Evolutionary conservation across 2,797 vertebrate species (phyloP).

Genomic region (Peromyscus aztecus): DNA sequence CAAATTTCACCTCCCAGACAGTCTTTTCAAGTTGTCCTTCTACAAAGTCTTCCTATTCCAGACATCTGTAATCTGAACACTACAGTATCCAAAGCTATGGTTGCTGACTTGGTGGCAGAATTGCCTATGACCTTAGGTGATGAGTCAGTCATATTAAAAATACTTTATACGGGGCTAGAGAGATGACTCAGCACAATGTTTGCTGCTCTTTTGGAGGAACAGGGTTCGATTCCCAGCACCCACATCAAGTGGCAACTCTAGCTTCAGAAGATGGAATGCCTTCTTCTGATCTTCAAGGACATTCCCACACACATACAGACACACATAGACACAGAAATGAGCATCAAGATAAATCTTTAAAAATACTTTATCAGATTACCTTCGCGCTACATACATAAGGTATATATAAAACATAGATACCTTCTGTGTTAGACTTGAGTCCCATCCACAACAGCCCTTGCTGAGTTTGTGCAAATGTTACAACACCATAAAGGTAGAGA

Average conservation of each 20-base stretch:
- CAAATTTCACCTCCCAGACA: background rate
- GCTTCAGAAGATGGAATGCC: background rate
- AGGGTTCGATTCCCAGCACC: background rate
- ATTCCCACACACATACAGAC: background rate
- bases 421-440: background rate
- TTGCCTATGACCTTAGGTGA: background rate
- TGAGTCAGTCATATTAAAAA: background rate
- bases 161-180: background rate
- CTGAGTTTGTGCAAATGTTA: background rate
- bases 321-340: background rate
- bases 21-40: background rate
- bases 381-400: background rate
- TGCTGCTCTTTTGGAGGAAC: background rate
- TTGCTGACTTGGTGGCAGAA: background rate
- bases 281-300: background rate
- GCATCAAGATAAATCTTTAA: background rate
- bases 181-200: background rate
- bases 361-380: background rate
- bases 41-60: background rate
- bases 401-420: background rate
- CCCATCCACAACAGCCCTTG: background rate
- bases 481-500: background rate
- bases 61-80: background rate
- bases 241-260: background rate
- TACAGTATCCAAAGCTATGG: too few relatives aligned